phyloP scores from a whole-genome alignment of 2,888 invertebrate genomes.

The Lymantria monacha region DNA sequence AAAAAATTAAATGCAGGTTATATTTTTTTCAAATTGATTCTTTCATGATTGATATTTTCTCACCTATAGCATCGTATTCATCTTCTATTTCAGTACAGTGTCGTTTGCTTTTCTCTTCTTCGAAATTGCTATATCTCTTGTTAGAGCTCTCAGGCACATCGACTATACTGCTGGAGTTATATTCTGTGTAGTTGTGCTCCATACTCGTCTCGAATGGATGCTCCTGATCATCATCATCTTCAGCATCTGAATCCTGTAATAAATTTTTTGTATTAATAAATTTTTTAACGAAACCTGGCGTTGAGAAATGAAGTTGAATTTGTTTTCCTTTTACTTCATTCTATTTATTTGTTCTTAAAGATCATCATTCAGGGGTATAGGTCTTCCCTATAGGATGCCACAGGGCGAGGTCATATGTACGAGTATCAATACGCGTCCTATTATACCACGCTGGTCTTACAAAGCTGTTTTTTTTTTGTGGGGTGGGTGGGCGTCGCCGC shows the following conservation, averaged over 20 bases:
- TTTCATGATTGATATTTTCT: conserved; percentile 6
- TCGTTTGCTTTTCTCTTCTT: conserved; percentile 51
- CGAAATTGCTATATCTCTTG: conserved; percentile 34
- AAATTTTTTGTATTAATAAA: not conserved
- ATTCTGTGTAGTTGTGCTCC: conserved; percentile 20
- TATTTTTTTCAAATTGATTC: too few species aligned
- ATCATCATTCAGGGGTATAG: too few species aligned
- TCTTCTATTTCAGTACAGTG: conserved; percentile 62
- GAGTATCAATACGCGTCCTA: too few species aligned
- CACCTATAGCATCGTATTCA: conserved; percentile 74
- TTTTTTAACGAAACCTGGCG: not conserved
- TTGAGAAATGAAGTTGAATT: not conserved
- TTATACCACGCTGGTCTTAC: too few species aligned
- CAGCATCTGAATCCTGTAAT: conserved; percentile 49
- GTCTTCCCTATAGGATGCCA: too few species aligned
- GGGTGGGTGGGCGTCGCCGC: too few species aligned
- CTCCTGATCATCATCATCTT: conserved; percentile 30
- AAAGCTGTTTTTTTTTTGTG: too few species aligned
- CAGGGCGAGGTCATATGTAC: too few species aligned
- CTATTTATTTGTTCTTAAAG: too few species aligned
- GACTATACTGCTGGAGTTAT: conserved; percentile 25
- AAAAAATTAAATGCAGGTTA: too few species aligned
- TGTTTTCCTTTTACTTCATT: too few species aligned
- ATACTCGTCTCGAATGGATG: conserved; percentile 9
- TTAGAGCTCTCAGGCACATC: conserved; percentile 35